A percentile compares a stretch with the other conserved stretches of the same genome.
phyloP scores from a whole-genome alignment of 2,888 invertebrate genomes.

The Drosophila mimetica region DNA sequence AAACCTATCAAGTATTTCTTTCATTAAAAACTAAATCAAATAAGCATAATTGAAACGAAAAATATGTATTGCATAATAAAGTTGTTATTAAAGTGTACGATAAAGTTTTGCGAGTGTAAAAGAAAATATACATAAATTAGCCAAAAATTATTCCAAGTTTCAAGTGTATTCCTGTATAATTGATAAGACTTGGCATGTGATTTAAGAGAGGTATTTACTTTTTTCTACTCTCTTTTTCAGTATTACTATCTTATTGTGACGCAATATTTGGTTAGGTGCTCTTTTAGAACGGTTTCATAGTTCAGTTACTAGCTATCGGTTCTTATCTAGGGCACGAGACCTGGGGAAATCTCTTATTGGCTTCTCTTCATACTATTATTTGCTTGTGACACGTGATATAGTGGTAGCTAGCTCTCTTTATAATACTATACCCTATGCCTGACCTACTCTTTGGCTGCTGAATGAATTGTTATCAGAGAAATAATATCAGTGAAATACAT shows the following conservation, averaged over 20 bases:
- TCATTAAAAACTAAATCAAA: slow-evolving; percentile 43
- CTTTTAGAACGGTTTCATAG: slow-evolving; percentile 3
- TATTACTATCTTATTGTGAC: slow-evolving; percentile 2
- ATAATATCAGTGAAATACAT: neutral
- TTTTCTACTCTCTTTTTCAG: neutral
- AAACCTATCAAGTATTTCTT: slow-evolving; percentile 73
- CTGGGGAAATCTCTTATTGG: neutral
- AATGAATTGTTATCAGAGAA: slow-evolving; percentile 16
- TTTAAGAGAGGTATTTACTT: slow-evolving; percentile 7
- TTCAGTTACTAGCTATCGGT: neutral
- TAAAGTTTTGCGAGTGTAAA: slow-evolving; percentile 59
- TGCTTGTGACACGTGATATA: slow-evolving; percentile 9
- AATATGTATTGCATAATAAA: slow-evolving; percentile 46
- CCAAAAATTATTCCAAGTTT: slow-evolving; percentile 34
- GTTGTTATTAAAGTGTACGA: slow-evolving; percentile 68
- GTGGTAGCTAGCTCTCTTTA: slow-evolving; percentile 7
- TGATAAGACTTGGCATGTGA: neutral
- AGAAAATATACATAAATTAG: slow-evolving; percentile 44
- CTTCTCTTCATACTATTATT: slow-evolving; percentile 5
- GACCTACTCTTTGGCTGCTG: slow-evolving; percentile 5
- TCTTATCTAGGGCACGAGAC: slow-evolving; percentile 10
- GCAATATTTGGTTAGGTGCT: slow-evolving; percentile 2
- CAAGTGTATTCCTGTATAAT: neutral
- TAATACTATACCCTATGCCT: neutral
- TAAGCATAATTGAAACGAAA: slow-evolving; percentile 39